Evolutionary conservation across 2,797 vertebrate species (phyloP), one percentile per base, ranked within the genome.

Genomic region (Spatula versicolor): DNA sequence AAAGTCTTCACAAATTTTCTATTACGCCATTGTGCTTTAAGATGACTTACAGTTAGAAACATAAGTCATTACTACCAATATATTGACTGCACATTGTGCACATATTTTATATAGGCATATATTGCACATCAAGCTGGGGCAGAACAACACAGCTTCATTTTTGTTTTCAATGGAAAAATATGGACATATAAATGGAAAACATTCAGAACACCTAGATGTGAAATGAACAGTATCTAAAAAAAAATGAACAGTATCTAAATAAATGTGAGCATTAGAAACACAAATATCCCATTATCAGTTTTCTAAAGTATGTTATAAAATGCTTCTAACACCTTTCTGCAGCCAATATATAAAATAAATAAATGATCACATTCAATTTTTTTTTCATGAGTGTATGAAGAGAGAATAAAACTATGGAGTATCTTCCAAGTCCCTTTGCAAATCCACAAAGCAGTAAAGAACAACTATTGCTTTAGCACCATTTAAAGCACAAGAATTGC

Each of bases 1-100:
- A 59, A 85, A 90, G 73, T 58, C 84, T 79, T 75, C 22, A 80
- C 87, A 88, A 88, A 45, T 26, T 86, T 95, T 83, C 87, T 91
- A 72, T 79, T 83, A 95, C 7, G 58, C 20, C n/a, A 48, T 48
- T 28, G 43, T 8, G 13, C 37, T 39, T 18, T 62, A 63, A 86
- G 33, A 48, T 1, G 3, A 35, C 14, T 15, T 6, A 33, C 5
- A 22, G 52, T 72, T 66, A 22, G 48, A 58, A 63, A 25, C 18
- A 59, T 1, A 4, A 31, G 37, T 67, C 21, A 20, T 41, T 52
- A 69, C 26, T 55, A 74, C 19, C 9, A 12, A 43, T 37, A 28
- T 31, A 67, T 54, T 16, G 39, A 48, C 15, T 17, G 23, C 16
- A 6, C 25, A 71, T 39, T 31, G 28, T 8, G 13, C n/a, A 54